Percentiles rank a stretch among this genome's conserved stretches.
Conservation (phyloP, 2,797 vertebrate genomes). For the Enteromius mattozi region DNA sequence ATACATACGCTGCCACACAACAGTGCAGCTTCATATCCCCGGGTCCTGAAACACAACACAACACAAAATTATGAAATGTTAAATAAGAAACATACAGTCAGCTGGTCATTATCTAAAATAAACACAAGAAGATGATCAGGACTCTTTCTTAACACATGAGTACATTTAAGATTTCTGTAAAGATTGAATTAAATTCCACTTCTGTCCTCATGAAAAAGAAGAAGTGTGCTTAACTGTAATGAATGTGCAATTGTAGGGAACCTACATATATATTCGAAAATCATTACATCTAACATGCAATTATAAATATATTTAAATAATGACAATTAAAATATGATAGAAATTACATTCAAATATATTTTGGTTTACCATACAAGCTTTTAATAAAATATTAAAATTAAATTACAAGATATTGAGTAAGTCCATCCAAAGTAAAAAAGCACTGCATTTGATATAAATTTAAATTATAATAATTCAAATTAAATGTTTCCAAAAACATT, state of each 20-base stretch:
- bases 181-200: not conserved
- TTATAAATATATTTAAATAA: not conserved
- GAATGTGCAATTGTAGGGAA: not conserved
- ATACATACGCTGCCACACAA: conserved; percentile 94
- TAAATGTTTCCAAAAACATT: not conserved
- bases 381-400: no score
- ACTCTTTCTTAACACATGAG: not conserved
- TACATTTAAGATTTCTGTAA: not conserved
- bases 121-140: not conserved
- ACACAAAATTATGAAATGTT: not conserved
- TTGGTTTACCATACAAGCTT: not conserved
- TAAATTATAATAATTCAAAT: not conserved
- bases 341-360: not conserved
- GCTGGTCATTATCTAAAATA: not conserved
- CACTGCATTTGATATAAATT: not conserved
- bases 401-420: no score
- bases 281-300: not conserved
- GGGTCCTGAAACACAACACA: conserved; percentile 78
- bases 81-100: not conserved
- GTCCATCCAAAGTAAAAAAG: no score
- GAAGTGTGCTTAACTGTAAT: not conserved
- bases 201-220: not conserved
- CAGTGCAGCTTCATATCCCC: conserved; percentile 94
- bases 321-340: not conserved
- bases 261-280: not conserved